These are phyloP conservation scores for Chrysaora quinquecirrha DNA, from an alignment of 30 jellyfish, hydroid and myxozoan species.

Conservation along the genomic window DNA sequence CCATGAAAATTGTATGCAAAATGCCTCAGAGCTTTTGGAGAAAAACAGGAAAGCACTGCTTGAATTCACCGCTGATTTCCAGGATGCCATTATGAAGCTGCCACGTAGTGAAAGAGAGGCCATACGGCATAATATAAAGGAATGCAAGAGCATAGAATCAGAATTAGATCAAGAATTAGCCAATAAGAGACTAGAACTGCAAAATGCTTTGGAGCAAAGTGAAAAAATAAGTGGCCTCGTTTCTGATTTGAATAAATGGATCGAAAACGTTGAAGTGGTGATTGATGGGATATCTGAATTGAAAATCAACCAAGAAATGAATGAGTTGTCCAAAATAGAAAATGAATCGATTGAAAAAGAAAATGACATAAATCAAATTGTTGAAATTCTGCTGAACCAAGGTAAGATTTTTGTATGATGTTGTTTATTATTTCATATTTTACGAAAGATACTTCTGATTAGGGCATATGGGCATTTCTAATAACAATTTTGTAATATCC, in stretches of 20 bases:
- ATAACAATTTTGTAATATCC: too few species aligned
- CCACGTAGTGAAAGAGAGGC: conserved; percentile 3
- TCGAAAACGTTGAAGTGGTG: not conserved
- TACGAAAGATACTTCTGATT: too few species aligned
- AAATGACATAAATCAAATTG: not conserved
- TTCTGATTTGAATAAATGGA: not conserved
- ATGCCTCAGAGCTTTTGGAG: not conserved
- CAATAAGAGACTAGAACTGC: not conserved
- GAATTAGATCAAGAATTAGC: not conserved
- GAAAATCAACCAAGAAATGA: not conserved
- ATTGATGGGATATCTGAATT: not conserved
- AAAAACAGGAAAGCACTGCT: not conserved
- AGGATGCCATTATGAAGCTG: not conserved
- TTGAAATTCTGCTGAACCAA: not conserved
- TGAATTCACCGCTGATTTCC: not conserved
- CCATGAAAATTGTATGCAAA: not conserved
- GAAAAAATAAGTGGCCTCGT: not conserved
- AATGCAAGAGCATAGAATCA: not conserved
- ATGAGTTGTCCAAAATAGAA: not conserved
- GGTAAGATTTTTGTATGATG: too few species aligned
- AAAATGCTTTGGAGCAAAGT: not conserved
- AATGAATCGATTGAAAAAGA: conserved; percentile 12
- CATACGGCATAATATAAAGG: not conserved
- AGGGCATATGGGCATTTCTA: too few species aligned
- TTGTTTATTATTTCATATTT: too few species aligned